Base-by-base conservation (phyloP, 1,140 invertebrate species). In the Archegozetes longisetosus region DNA sequence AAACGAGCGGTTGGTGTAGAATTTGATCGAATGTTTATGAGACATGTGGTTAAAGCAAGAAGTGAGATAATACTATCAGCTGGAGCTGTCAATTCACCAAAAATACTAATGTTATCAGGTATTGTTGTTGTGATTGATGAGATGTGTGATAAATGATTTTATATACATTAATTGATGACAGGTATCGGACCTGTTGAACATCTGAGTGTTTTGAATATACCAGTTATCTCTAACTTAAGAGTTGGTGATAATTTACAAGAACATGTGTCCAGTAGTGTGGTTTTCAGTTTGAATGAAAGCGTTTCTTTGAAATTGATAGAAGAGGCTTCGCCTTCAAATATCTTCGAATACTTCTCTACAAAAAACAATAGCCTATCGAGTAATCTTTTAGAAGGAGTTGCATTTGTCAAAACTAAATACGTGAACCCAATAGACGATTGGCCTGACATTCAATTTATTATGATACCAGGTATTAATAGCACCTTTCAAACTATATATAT, bases 151-250 rank as follows among this genome's bases (percentile, higher is more conserved):
- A 6, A 20, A 55, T n/a, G n/a, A n/a, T n/a, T n/a, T n/a, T n/a
- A n/a, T n/a, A n/a, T n/a, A n/a, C n/a, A n/a, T n/a, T n/a, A n/a
- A n/a, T n/a, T n/a, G n/a, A n/a, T n/a, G n/a, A n/a, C n/a, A n/a
- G n/a, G n/a, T n/a, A n/a, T n/a, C n/a, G n/a, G n/a, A n/a, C n/a
- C n/a, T n/a, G n/a, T n/a, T n/a, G n/a, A n/a, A n/a, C n/a, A n/a
- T n/a, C n/a, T n/a, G n/a, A n/a, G n/a, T n/a, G n/a, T n/a, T 80
- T 79, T 61, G 94, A 98, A 70, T 98, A 96, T 70, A 87, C 97
- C 67, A 75, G 77, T 2, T 98, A 94, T 94, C 88, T 90, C 68
- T n/a, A n/a, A n/a, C n/a, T n/a, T n/a, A n/a, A n/a, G n/a, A n/a
- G 73, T 76, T 14, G 74, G 74, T 2, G 63, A 70, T 51, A 75